phyloP scores from a whole-genome alignment of 2,113 vertebrate species.

The Uria lomvia region DNA sequence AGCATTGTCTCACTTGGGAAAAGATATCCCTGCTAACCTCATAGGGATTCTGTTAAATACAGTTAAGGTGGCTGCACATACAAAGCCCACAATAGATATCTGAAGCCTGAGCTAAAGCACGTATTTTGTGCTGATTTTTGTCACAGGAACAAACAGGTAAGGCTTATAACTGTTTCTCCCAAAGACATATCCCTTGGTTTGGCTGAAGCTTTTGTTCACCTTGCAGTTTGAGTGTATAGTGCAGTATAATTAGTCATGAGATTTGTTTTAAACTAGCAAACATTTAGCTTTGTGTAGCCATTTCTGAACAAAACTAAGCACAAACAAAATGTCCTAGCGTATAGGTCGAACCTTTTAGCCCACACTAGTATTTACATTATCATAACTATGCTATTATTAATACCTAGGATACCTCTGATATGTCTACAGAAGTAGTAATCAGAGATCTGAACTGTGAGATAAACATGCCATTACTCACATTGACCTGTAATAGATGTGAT shows the following conservation, averaged over 20 bases:
- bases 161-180: background rate
- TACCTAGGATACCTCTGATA: background rate
- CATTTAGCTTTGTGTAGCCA: background rate
- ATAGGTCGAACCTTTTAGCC: background rate
- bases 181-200: background rate
- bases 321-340: background rate
- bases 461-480: background rate
- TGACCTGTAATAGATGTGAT: background rate
- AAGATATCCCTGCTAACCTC: background rate
- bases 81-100: background rate
- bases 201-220: background rate
- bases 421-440: background rate
- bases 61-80: background rate
- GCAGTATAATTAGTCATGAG: background rate
- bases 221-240: background rate
- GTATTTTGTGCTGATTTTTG: background rate
- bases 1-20: background rate
- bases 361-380: background rate
- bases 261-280: background rate
- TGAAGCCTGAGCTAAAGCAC: background rate
- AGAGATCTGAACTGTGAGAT: background rate
- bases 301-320: background rate
- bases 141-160: background rate
- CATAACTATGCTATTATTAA: background rate
- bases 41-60: background rate